A percentile compares a stretch with the other conserved stretches of the same genome.
Conservation (phyloP, 2,888 invertebrate species). For the Ectropis crepuscularia region DNA sequence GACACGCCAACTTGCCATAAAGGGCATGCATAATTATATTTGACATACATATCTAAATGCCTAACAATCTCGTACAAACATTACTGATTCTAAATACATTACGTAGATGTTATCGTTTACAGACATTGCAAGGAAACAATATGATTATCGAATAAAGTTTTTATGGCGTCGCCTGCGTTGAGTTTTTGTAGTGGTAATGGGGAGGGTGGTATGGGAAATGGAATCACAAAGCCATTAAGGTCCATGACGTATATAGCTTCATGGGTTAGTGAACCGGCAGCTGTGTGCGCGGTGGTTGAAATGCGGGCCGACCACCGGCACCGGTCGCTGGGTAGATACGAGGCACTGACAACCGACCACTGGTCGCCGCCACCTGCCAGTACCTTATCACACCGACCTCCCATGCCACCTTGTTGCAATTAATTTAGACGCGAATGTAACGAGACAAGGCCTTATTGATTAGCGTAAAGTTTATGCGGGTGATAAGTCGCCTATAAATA, state of each 20-base stretch:
- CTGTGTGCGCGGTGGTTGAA: constrained; percentile 54
- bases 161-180: constrained; percentile 30
- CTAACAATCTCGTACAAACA: constrained; percentile 21
- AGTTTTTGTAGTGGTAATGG: constrained; percentile 29
- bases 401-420: constrained; percentile 39
- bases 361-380: constrained; percentile 39
- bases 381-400: constrained; percentile 39
- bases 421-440: constrained; percentile 25
- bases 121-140: constrained; percentile 18
- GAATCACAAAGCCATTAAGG: constrained; percentile 58
- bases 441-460: constrained; percentile 17
- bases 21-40: constrained; percentile 41
- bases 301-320: constrained; percentile 49
- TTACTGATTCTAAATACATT: constrained; percentile 17
- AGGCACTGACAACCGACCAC: constrained; percentile 18
- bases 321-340: constrained; percentile 38
- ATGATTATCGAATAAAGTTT: constrained; percentile 29
- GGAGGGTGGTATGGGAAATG: constrained; percentile 36
- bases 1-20: constrained; percentile 42
- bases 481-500: constrained; percentile 10
- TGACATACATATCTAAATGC: constrained; percentile 43
- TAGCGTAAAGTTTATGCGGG: constrained; percentile 14
- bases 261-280: constrained; percentile 70
- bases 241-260: constrained; percentile 52
- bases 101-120: constrained; percentile 13